A percentile compares a stretch with the other conserved stretches of the same genome.
phyloP scores from a whole-genome alignment of 2,888 invertebrate genomes.

The Gari tellinella region DNA sequence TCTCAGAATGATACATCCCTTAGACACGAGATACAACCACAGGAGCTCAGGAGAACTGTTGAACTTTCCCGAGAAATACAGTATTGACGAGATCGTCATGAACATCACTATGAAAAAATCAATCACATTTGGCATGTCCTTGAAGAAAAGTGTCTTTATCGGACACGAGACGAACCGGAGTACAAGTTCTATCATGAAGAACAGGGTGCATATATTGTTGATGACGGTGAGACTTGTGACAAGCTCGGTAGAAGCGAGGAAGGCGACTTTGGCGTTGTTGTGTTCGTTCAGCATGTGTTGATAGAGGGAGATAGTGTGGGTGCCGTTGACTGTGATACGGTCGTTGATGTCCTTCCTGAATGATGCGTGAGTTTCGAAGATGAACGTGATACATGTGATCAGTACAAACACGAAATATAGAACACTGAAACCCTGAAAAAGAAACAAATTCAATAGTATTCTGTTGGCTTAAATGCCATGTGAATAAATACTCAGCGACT shows the following conservation, averaged over 20 bases:
- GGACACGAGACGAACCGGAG: constrained; percentile 68
- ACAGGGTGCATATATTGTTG: constrained; percentile 68
- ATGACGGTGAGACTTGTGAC: constrained; percentile 64
- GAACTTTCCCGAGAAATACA: constrained; percentile 2
- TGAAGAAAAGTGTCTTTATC: constrained; percentile 57
- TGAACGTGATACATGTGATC: constrained; percentile 55
- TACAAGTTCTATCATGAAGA: constrained; percentile 77
- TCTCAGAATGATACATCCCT: constrained; percentile 44
- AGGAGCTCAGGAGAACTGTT: constrained; percentile 11
- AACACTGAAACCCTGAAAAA: constrained; percentile 59
- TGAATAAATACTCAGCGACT: no score
- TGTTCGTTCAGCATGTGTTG: constrained; percentile 28
- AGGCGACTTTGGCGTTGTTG: constrained; percentile 29
- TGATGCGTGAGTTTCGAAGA: constrained; percentile 50
- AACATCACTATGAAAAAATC: constrained; percentile 58
- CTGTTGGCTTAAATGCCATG: no score
- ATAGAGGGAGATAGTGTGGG: constrained; percentile 18
- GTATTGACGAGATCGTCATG: constrained; percentile 45
- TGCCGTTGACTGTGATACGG: constrained; percentile 20
- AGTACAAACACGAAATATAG: constrained; percentile 53
- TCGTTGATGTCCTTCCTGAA: constrained; percentile 39
- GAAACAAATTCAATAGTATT: background rate
- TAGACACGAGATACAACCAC: constrained; percentile 40
- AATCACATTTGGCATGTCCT: constrained; percentile 51
- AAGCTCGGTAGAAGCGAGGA: constrained; percentile 36